phyloP scores from a whole-genome alignment of 2,888 invertebrate genomes.

The Polydrusus pterygomalis region DNA sequence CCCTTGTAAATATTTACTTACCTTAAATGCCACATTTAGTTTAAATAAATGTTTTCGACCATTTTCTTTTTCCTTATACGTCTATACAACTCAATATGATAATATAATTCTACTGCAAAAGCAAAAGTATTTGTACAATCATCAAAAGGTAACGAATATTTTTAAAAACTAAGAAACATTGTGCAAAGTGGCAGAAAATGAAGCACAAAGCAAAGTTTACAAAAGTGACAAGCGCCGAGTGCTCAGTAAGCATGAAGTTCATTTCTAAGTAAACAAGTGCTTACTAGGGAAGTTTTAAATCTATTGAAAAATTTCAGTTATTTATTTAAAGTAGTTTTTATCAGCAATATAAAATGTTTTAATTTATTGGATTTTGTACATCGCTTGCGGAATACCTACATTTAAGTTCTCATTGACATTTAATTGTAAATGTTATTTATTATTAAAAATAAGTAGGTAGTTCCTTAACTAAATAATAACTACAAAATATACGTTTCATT shows the following conservation, averaged over 20 bases:
- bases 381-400: background rate
- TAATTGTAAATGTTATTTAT: too few relatives aligned
- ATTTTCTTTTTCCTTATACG: too few relatives aligned
- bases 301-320: background rate
- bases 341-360: background rate
- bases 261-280: constrained; percentile 3
- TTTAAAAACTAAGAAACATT: background rate
- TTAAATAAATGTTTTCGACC: too few relatives aligned
- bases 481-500: too few relatives aligned
- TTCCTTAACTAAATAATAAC: too few relatives aligned
- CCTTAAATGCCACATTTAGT: too few relatives aligned
- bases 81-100: too few relatives aligned
- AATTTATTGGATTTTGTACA: background rate
- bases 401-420: too few relatives aligned
- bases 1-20: too few relatives aligned
- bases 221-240: background rate
- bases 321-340: background rate
- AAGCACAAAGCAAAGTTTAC: background rate
- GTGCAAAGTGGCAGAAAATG: background rate
- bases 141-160: background rate
- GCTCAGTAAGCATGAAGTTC: background rate
- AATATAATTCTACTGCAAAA: too few relatives aligned
- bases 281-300: background rate
- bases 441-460: too few relatives aligned
- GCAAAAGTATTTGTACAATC: background rate